Evolutionary conservation across 2,888 invertebrate species (phyloP).

Genomic region (Sisyra nigra): DNA sequence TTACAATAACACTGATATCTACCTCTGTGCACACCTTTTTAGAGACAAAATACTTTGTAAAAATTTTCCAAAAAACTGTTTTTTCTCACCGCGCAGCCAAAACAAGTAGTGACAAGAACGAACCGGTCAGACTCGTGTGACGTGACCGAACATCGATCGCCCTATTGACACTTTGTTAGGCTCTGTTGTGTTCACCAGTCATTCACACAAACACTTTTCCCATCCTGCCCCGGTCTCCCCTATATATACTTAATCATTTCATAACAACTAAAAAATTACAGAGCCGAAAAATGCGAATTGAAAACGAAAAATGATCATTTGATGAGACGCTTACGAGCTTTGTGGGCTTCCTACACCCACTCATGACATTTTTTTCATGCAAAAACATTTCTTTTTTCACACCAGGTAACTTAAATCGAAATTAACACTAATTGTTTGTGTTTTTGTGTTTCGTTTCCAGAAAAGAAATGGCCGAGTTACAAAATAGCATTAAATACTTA

Average conservation of each 20-base stretch:
- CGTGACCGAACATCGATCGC: no score
- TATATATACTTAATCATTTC: not conserved
- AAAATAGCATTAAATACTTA: slow-evolving; percentile 59
- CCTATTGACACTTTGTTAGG: no score
- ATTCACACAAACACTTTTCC: no score
- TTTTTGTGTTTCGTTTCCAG: slow-evolving; percentile 36
- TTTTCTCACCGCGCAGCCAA: no score
- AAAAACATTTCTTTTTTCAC: slow-evolving; percentile 33
- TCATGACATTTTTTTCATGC: slow-evolving; percentile 17
- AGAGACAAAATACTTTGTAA: no score
- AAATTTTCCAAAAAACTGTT: no score
- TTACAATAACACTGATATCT: no score
- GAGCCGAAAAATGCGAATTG: slow-evolving; percentile 41
- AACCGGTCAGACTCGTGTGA: no score
- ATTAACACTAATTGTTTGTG: slow-evolving; percentile 19
- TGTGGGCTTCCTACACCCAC: slow-evolving; percentile 41
- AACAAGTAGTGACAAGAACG: no score
- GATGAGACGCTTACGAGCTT: slow-evolving; percentile 39
- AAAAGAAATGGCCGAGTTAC: slow-evolving; percentile 66
- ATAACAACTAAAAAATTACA: slow-evolving; percentile 25
- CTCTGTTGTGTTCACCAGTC: no score
- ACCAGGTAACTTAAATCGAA: slow-evolving; percentile 14
- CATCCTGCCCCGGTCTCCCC: no score
- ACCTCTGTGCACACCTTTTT: no score
- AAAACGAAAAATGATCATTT: slow-evolving; percentile 43